Evolutionary conservation across 2,113 vertebrate species (phyloP).

Genomic region (Cynopterus brachyotis): DNA sequence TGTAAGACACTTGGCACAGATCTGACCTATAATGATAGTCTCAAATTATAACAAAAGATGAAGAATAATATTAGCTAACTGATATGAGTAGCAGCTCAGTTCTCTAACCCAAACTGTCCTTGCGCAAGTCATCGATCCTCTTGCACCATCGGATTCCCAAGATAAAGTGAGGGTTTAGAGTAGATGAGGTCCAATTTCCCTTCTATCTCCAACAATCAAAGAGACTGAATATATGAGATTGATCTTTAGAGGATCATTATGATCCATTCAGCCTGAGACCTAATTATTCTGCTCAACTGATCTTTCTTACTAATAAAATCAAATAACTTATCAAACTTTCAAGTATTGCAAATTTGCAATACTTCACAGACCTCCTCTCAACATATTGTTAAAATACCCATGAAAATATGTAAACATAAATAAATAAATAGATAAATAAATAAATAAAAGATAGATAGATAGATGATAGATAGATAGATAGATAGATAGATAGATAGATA

Average conservation of each 20-base stretch:
- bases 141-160: neutral
- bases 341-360: neutral
- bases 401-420: neutral
- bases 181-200: neutral
- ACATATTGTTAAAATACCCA: neutral
- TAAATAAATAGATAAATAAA: neutral
- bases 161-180: neutral
- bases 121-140: neutral
- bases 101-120: neutral
- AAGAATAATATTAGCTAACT: neutral
- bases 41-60: neutral
- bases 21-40: neutral
- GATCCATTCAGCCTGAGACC: neutral
- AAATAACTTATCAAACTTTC: neutral
- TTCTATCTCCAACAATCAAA: neutral
- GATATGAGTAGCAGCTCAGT: neutral
- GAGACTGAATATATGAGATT: neutral
- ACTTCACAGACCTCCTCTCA: neutral
- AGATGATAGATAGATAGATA: too few species aligned
- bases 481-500: too few species aligned
- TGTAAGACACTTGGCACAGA: neutral
- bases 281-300: neutral
- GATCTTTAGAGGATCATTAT: neutral
- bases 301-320: slow-evolving; percentile 6
- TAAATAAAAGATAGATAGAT: too few species aligned